Base-by-base conservation (phyloP, 2,797 vertebrate species). In the Argyrosomus regius region DNA sequence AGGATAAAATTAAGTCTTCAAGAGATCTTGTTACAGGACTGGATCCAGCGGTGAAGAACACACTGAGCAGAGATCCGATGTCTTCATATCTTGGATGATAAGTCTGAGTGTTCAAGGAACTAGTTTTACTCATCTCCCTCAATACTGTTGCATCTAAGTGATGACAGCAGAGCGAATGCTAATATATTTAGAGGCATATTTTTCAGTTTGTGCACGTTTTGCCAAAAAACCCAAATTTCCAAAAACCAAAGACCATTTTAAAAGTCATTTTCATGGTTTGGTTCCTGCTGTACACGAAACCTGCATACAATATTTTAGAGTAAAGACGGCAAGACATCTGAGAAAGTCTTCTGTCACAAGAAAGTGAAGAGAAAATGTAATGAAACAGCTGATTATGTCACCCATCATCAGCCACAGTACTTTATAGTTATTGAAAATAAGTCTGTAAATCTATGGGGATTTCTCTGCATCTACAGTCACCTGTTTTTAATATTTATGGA, bases 1-100 rank as follows among this genome's bases (percentile, higher is more conserved):
- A 69, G 59, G 63, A 68, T 81, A 14, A 77, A 65, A 79, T 75
- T 2, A 45, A 80, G 65, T 56, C 56, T 52, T 77, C 28, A 22
- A 22, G 22, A 22, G 22, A 22, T 22, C 22, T 22, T 22, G 22
- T 22, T 22, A 22, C 22, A 22, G 22, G 22, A 22, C 22, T 22
- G 1, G 50, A 69, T 22, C 18, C 71, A 58, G 53, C 20, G 5
- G n/a, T 12, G 31, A 50, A 45, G 56, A 53, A 22, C 31, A 66
- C 9, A 61, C 8, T 56, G n/a, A 39, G 24, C 6, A 24, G 35
- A 39, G 22, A 69, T 64, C 46, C 59, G 20, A 72, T 14, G 24
- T 56, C 68, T 61, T 67, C 24, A 53, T 26, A 56, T 46, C 49
- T 71, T 26, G 5, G 68, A 73, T 57, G 53, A 68, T 59, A n/a